Base-by-base conservation (phyloP, 2,113 vertebrate genomes). In the Macquaria ambigua region DNA sequence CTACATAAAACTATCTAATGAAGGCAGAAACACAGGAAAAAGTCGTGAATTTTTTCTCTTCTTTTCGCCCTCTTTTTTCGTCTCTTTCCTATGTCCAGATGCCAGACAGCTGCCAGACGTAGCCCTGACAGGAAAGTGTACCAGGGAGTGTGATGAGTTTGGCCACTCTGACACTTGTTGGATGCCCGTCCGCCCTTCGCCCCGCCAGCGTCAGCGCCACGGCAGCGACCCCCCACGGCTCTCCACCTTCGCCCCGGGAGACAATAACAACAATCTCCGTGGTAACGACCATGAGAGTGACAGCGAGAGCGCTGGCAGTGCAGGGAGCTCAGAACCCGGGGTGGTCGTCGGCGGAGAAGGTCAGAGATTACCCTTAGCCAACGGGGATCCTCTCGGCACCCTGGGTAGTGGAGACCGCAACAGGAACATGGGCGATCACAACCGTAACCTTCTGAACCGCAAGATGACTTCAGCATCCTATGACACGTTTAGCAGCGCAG, bases 381-480 rank as follows among this genome's bases (percentile, higher is more conserved):
- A 96, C 23, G 95, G 95, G 6, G 95, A 94, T 81, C 93, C 95
- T 4, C 93, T 96, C 8, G 93, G 95, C 88, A 93, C 92, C 55
- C 90, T 95, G 74, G 92, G 92, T 21, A 80, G 93, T 0, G 92
- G 92, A 78, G 93, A 96, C 87, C 93, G 94, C 82, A 96, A 96
- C 92, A 93, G 94, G 68, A 96, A 96, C 90, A 87, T 96, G 84
- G 95, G 95, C 20, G 95, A 96, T 85, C 95, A 96, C 90, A 96
- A 96, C 92, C 95, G 95, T 1, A 96, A 96, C 87, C 94, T 96
- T 23, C 94, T 96, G 43, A 96, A 96, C 84, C 95, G 95, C 56
- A 96, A 96, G 92, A 96, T 96, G 95, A 96, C 95, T 28, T 96
- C 95, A 0, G 95, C 95, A 1, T 96, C 95, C 81, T 96, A 96